Evolutionary conservation across 1,140 invertebrate genomes (phyloP).

Genomic region (Cardiocondyla obscurior): DNA sequence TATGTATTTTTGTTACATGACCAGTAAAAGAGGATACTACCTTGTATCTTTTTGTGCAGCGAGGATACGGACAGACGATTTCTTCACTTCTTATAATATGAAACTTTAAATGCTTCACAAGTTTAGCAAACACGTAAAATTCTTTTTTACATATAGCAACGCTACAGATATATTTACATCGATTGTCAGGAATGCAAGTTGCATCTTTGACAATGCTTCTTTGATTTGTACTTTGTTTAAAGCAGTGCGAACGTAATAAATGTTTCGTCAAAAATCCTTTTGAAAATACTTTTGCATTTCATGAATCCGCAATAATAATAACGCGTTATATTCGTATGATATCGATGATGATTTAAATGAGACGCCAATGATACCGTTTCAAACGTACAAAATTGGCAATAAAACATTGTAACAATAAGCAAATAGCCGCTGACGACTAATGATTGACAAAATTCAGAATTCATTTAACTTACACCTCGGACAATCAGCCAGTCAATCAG

Average conservation of each 20-base stretch:
- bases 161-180: not conserved
- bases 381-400: not conserved
- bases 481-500: too few relatives aligned
- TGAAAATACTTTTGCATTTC: not conserved
- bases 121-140: not conserved
- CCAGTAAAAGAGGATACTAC: not conserved
- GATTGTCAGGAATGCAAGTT: not conserved
- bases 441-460: too few relatives aligned
- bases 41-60: not conserved
- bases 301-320: not conserved
- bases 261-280: not conserved
- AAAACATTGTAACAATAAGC: not conserved
- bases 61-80: not conserved
- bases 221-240: too few relatives aligned
- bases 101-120: not conserved
- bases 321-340: not conserved
- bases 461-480: too few relatives aligned
- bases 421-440: too few relatives aligned
- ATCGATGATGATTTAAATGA: not conserved
- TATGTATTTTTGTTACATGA: not conserved
- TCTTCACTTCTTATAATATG: not conserved
- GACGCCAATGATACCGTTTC: not conserved
- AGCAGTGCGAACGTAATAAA: not conserved
- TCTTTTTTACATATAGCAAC: not conserved
- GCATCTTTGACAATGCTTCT: not conserved